Conservation (phyloP, 2,113 vertebrate species). For the Syngnathus scovelli region DNA sequence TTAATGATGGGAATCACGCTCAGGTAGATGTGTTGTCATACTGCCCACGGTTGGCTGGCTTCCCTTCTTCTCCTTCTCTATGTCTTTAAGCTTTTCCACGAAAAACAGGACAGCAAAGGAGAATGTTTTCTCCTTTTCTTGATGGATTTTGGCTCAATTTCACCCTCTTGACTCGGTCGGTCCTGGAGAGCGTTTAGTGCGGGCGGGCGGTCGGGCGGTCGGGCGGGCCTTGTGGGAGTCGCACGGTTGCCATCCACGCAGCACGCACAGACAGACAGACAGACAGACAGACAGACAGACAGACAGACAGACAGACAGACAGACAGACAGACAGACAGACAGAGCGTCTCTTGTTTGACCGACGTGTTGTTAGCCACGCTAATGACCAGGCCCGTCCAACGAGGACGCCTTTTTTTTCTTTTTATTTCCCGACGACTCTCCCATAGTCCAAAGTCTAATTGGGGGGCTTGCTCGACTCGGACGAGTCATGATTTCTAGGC, state of each 20-base stretch:
- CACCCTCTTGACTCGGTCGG: conserved; percentile 40
- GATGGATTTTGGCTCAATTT: conserved; percentile 39
- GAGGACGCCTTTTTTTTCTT: conserved; percentile 31
- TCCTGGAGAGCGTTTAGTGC: conserved; percentile 55
- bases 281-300: too few relatives aligned
- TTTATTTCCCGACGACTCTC: conserved; percentile 1
- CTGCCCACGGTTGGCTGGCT: not conserved
- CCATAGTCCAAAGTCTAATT: conserved; percentile 13
- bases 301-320: too few relatives aligned
- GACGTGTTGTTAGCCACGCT: conserved; percentile 62
- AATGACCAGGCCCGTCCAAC: conserved; percentile 44
- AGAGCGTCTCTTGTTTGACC: conserved; percentile 59
- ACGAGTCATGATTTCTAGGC: conserved; percentile 29
- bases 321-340: conserved; percentile 48
- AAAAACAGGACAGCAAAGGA: not conserved
- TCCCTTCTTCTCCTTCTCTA: conserved; percentile 19
- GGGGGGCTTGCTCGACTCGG: conserved; percentile 8
- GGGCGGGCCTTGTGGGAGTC: conserved; percentile 57
- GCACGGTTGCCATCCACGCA: conserved; percentile 57
- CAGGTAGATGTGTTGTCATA: conserved; percentile 1
- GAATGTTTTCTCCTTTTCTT: conserved; percentile 16
- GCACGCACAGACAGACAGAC: too few relatives aligned
- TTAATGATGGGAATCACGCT: not conserved
- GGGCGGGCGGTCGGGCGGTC: too few relatives aligned
- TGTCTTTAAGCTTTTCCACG: conserved; percentile 3